These are phyloP conservation scores for Gallinago solitaria DNA, from an alignment of 2,797 vertebrate genomes.

Conservation along the genomic window DNA sequence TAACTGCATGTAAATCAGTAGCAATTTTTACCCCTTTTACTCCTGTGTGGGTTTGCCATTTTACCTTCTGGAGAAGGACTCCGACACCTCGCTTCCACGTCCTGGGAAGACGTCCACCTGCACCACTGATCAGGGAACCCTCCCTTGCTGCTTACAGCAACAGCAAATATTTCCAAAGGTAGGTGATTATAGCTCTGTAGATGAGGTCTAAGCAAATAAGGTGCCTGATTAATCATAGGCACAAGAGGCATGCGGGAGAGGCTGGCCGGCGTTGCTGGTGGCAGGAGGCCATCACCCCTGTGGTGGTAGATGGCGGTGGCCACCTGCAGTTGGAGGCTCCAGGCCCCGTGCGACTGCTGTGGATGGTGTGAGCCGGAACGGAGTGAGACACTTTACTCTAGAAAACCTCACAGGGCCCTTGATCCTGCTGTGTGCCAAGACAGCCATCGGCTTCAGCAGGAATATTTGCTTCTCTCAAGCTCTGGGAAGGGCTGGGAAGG, in stretches of 20 bases:
- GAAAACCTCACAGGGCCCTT: neutral
- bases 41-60: neutral
- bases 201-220: neutral
- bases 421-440: neutral
- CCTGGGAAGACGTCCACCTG: neutral
- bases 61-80: neutral
- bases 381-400: neutral
- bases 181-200: neutral
- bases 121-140: neutral
- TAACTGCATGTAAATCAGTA: neutral
- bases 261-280: neutral
- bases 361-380: neutral
- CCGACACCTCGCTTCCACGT: neutral
- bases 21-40: neutral
- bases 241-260: neutral
- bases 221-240: rapidly evolving
- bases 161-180: neutral
- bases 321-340: neutral
- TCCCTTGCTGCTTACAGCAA: neutral
- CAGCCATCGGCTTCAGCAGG: neutral
- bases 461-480: neutral
- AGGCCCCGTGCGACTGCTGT: neutral
- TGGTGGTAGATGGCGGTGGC: rapidly evolving
- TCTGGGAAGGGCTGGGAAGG: neutral
- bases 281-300: neutral